Percentiles rank a stretch among this genome's conserved stretches.
Evolutionary conservation across 92 coral and sea anemone genomes (phyloP).

Genomic region (Phenganax stokvisi): DNA sequence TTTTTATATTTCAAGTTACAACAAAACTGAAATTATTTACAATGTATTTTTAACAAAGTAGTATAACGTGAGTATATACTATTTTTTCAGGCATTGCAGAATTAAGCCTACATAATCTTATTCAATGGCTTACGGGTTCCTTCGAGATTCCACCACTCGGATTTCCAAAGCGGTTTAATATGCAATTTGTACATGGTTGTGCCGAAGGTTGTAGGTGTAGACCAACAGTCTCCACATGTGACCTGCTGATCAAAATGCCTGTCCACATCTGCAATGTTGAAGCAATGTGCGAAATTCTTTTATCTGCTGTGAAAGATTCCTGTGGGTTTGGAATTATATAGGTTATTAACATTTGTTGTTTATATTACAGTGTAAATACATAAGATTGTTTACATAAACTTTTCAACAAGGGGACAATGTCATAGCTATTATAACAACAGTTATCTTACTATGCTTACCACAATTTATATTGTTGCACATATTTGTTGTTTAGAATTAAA

Average conservation of each 20-base stretch:
- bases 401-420: too few species aligned
- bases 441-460: too few species aligned
- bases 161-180: constrained; percentile 3
- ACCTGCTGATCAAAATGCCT: not conserved
- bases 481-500: too few species aligned
- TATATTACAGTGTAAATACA: too few species aligned
- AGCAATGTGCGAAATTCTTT: not conserved
- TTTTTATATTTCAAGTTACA: not conserved
- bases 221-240: constrained; percentile 21
- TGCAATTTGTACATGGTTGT: constrained; percentile 14
- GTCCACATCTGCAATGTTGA: not conserved
- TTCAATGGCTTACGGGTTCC: constrained; percentile 15
- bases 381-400: too few species aligned
- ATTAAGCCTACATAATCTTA: not conserved
- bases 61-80: not conserved
- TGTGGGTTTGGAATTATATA: not conserved
- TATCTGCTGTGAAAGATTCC: not conserved
- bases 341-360: not conserved
- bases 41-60: not conserved
- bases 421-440: too few species aligned
- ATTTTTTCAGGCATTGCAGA: not conserved
- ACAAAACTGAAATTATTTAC: not conserved
- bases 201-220: not conserved
- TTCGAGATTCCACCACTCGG: constrained; percentile 9
- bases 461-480: too few species aligned